These are phyloP conservation scores for Lethenteron camtschaticum DNA, from an alignment of 2,113 vertebrate genomes.

Conservation along the genomic window DNA sequence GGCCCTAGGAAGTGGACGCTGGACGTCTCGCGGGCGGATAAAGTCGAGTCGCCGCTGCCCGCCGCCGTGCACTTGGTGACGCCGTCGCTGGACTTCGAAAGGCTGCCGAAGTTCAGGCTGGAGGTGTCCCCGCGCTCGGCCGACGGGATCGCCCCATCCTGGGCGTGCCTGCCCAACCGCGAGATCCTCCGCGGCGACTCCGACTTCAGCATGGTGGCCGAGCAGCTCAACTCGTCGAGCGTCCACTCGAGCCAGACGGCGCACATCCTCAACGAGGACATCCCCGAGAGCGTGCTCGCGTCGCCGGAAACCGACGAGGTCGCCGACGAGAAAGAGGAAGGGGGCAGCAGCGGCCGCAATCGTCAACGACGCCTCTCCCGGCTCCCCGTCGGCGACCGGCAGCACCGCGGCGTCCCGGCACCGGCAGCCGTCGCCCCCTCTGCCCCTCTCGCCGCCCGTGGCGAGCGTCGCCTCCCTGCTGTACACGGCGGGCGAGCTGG, in stretches of 20 bases:
- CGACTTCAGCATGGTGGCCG: neutral
- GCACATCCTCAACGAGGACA: neutral
- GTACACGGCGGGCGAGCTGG: conserved; percentile 1
- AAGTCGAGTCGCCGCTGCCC: neutral
- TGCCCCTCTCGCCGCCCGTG: neutral
- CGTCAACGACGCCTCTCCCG: neutral
- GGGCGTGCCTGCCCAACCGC: neutral
- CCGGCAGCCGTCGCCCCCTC: neutral
- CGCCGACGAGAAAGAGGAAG: neutral
- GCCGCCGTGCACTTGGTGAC: neutral
- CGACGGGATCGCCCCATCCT: neutral
- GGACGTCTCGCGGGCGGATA: neutral
- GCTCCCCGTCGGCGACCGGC: neutral
- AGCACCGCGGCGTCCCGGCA: neutral
- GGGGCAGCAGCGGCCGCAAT: too few relatives aligned
- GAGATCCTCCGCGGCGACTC: neutral
- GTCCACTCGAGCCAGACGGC: neutral
- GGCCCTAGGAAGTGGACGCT: neutral
- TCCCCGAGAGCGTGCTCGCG: conserved; percentile 3
- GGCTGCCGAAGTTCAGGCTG: neutral
- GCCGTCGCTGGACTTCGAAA: neutral
- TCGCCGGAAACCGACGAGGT: neutral
- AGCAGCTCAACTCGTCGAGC: neutral
- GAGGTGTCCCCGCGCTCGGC: neutral
- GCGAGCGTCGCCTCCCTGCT: conserved; percentile 1